These are phyloP conservation scores for Apis dorsata DNA, from an alignment of 1,140 invertebrate species.

Conservation along the genomic window DNA sequence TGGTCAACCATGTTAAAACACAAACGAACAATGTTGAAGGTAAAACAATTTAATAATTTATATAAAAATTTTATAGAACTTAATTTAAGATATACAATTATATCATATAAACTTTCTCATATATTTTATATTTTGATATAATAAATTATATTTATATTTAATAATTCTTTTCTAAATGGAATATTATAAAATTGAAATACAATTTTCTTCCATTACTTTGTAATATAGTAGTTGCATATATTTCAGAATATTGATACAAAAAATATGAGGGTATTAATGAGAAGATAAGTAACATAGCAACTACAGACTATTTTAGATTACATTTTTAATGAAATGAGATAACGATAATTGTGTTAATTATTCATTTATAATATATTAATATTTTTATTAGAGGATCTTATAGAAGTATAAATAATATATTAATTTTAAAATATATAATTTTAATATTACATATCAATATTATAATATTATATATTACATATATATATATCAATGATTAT, in stretches of 20 bases:
- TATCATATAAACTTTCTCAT: neutral
- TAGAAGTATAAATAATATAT: neutral
- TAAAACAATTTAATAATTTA: slow-evolving; percentile 71
- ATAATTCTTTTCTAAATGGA: neutral
- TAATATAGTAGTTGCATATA: slow-evolving; percentile 8
- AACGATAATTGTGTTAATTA: slow-evolving; percentile 11
- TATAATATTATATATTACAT: neutral
- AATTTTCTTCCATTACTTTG: neutral
- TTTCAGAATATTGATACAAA: slow-evolving; percentile 20
- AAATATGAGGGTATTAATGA: slow-evolving; percentile 23
- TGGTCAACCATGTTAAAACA: slow-evolving; percentile 90
- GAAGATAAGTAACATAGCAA: slow-evolving; percentile 42
- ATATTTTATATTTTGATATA: neutral
- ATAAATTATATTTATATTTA: neutral
- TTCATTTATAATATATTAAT: slow-evolving; percentile 6
- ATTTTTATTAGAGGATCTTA: neutral
- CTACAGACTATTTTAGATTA: slow-evolving; percentile 16
- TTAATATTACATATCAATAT: too few species aligned
- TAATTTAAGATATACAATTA: neutral
- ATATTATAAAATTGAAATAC: neutral
- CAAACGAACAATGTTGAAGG: slow-evolving; percentile 92
- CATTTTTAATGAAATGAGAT: slow-evolving; percentile 24
- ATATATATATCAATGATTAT: neutral
- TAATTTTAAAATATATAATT: too few species aligned
- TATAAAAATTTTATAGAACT: neutral